A percentile compares a stretch with the other conserved stretches of the same genome.
These are phyloP conservation scores for Myotis brandtii DNA, from an alignment of 2,113 vertebrate species.

Conservation along the genomic window DNA sequence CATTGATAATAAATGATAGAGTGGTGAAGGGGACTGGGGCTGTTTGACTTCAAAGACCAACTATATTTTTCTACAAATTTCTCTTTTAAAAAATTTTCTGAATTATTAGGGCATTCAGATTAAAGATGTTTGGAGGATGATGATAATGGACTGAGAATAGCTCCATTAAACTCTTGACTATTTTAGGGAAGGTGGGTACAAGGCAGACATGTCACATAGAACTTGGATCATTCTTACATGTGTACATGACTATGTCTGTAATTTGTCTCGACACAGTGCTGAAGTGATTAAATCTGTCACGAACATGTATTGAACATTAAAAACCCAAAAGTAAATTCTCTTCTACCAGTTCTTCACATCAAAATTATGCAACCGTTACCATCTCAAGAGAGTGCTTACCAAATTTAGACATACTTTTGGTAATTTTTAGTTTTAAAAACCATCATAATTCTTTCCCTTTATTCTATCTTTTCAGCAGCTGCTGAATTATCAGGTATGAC, in stretches of 20 bases:
- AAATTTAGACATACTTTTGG: neutral
- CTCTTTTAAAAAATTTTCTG: neutral
- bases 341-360: neutral
- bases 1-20: neutral
- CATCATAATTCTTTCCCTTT: neutral
- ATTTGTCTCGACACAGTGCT: neutral
- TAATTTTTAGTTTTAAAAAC: conserved; percentile 34
- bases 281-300: neutral
- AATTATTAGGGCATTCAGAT: neutral
- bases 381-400: neutral
- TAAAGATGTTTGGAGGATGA: neutral
- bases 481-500: neutral
- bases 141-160: neutral
- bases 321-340: conserved; percentile 39
- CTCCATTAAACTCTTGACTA: neutral
- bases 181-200: neutral
- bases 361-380: neutral
- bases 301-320: neutral
- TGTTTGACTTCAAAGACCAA: neutral
- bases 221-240: neutral
- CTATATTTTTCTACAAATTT: neutral
- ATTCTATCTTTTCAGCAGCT: conserved; percentile 33
- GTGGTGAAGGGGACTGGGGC: neutral
- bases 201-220: neutral
- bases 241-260: neutral